Conservation (phyloP, 2,113 vertebrate genomes). For the Pithys albifrons region DNA sequence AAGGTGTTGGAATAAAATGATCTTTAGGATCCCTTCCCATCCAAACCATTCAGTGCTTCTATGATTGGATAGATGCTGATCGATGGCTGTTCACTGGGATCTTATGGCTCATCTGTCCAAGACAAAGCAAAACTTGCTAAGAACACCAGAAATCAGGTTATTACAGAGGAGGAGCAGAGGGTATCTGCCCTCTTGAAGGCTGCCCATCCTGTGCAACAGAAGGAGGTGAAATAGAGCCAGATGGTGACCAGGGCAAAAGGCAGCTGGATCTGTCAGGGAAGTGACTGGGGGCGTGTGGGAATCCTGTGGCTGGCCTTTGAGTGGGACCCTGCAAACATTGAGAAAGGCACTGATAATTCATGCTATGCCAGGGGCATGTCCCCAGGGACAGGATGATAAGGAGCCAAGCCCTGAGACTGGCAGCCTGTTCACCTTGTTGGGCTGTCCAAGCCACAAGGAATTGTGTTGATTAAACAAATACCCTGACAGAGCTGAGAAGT, state of each 20-base stretch:
- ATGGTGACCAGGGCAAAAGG: background rate
- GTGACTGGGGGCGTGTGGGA: accelerated
- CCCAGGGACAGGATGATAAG: background rate
- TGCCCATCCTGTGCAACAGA: background rate
- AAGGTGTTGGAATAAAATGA: background rate
- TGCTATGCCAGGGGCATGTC: background rate
- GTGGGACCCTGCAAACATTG: background rate
- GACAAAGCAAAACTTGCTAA: background rate
- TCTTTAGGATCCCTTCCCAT: background rate
- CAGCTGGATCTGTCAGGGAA: accelerated
- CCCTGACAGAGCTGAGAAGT: background rate
- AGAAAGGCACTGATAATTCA: background rate
- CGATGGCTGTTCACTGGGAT: accelerated
- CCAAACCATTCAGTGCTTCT: background rate
- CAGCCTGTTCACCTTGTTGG: background rate
- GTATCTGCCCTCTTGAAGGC: background rate
- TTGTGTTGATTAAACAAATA: conserved; percentile 14
- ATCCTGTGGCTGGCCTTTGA: background rate
- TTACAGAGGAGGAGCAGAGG: background rate
- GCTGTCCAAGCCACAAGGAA: background rate
- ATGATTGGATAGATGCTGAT: accelerated
- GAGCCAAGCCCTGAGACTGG: background rate
- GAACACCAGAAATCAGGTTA: background rate
- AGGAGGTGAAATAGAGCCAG: accelerated
- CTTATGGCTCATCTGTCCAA: background rate